phyloP scores from a whole-genome alignment of 2,113 vertebrate genomes.

The Plectropomus leopardus region DNA sequence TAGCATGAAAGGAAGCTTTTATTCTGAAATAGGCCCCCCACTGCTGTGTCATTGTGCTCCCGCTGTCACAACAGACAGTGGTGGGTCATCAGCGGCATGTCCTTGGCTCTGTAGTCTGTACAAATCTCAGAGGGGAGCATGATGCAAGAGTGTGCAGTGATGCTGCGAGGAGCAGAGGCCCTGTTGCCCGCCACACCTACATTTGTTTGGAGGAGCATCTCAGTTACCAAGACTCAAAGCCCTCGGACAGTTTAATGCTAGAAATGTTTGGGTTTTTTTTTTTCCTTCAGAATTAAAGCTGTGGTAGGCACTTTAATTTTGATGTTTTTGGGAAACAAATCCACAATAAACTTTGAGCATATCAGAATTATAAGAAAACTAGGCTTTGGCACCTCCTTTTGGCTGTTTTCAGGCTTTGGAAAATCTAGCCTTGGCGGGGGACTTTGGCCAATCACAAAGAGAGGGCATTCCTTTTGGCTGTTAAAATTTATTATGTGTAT shows the following conservation, averaged over 20 bases:
- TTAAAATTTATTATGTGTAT: too few species aligned
- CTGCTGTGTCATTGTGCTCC: slow-evolving; percentile 48
- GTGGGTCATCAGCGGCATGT: slow-evolving; percentile 22
- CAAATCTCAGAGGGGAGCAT: slow-evolving; percentile 21
- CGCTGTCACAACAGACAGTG: slow-evolving; percentile 39
- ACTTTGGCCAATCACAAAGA: too few species aligned
- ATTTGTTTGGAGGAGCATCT: background rate
- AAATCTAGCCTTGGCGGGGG: too few species aligned
- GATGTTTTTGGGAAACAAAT: too few species aligned
- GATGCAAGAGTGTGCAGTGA: slow-evolving; percentile 25
- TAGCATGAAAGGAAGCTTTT: slow-evolving; percentile 59
- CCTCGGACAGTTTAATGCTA: background rate
- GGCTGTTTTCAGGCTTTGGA: too few species aligned
- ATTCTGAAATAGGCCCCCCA: slow-evolving; percentile 43
- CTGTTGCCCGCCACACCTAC: slow-evolving; percentile 41
- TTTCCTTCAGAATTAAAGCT: too few species aligned
- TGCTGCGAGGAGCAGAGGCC: slow-evolving; percentile 6
- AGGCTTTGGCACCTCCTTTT: too few species aligned
- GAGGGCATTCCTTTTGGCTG: too few species aligned
- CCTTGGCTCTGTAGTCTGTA: slow-evolving; percentile 5
- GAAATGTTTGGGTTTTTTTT: too few species aligned
- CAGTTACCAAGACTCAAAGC: background rate
- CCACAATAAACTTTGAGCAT: too few species aligned
- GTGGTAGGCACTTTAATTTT: too few species aligned
- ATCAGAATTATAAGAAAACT: too few species aligned